phyloP scores from a whole-genome alignment of 2,113 vertebrate genomes.

The Oncorhynchus gorbuscha region DNA sequence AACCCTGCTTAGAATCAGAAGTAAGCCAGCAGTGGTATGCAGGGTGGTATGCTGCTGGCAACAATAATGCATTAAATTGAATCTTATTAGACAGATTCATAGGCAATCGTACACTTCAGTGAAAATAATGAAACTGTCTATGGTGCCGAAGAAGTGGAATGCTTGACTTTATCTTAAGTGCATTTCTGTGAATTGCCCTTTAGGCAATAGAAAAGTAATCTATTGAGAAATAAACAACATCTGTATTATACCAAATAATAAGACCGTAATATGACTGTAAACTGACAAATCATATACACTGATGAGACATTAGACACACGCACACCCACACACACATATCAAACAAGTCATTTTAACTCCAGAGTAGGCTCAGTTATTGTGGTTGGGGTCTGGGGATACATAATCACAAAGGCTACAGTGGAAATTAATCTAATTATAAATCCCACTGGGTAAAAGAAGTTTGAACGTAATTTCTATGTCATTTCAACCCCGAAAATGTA shows the following conservation, averaged over 20 bases:
- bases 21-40: no score
- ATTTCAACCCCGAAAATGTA: no score
- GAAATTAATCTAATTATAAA: background rate
- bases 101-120: background rate
- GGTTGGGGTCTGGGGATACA: background rate
- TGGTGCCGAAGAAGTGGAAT: background rate
- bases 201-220: background rate
- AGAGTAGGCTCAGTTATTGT: background rate
- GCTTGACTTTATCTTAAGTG: background rate
- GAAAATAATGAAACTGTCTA: background rate
- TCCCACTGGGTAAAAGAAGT: background rate
- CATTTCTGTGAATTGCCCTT: background rate
- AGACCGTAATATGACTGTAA: background rate
- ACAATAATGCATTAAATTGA: background rate
- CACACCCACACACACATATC: background rate
- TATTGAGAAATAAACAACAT: background rate
- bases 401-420: background rate
- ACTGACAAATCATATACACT: background rate
- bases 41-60: background rate
- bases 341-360: background rate
- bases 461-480: background rate
- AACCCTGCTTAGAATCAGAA: no score
- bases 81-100: background rate
- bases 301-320: background rate
- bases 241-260: background rate